Percentiles rank a stretch among this genome's conserved stretches.
Evolutionary conservation across 2,797 vertebrate genomes (phyloP).

Genomic region (Galago senegalensis): DNA sequence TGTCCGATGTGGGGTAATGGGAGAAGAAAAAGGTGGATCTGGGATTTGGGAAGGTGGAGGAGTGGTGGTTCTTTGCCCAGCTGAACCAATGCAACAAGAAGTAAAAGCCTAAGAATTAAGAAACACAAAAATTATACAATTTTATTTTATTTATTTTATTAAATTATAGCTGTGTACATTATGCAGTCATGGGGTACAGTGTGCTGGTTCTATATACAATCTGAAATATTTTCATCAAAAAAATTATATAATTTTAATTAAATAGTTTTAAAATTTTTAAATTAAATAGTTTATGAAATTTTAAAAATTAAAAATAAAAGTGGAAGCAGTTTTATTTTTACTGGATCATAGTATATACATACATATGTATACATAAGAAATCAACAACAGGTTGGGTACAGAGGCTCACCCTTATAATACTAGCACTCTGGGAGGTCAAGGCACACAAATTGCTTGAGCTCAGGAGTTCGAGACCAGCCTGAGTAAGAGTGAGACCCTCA

Average conservation of each 20-base stretch:
- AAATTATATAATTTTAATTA: slow-evolving; percentile 56
- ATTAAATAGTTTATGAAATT: slow-evolving; percentile 58
- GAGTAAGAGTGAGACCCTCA: too few relatives aligned
- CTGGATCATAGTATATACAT: not conserved
- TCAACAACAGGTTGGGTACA: not conserved
- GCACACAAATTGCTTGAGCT: too few relatives aligned
- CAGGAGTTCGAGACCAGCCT: too few relatives aligned
- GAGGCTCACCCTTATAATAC: too few relatives aligned
- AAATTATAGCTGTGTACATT: too few relatives aligned
- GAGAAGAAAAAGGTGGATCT: slow-evolving; percentile 95
- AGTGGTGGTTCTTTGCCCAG: slow-evolving; percentile 97
- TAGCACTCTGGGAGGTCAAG: too few relatives aligned
- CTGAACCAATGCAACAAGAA: slow-evolving; percentile 98
- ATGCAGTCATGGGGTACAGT: too few relatives aligned
- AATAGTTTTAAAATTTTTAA: slow-evolving; percentile 25
- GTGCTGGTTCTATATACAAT: too few relatives aligned
- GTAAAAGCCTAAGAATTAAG: slow-evolving; percentile 93
- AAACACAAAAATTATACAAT: slow-evolving; percentile 62
- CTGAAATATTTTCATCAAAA: not conserved
- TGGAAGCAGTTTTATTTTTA: slow-evolving; percentile 29
- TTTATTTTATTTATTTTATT: not conserved
- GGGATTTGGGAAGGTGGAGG: slow-evolving; percentile 98
- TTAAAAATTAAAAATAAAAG: slow-evolving; percentile 25
- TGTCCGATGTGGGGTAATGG: slow-evolving; percentile 92
- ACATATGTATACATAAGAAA: not conserved